phyloP scores from a whole-genome alignment of 2,797 vertebrate genomes.

The Spinus pinus region DNA sequence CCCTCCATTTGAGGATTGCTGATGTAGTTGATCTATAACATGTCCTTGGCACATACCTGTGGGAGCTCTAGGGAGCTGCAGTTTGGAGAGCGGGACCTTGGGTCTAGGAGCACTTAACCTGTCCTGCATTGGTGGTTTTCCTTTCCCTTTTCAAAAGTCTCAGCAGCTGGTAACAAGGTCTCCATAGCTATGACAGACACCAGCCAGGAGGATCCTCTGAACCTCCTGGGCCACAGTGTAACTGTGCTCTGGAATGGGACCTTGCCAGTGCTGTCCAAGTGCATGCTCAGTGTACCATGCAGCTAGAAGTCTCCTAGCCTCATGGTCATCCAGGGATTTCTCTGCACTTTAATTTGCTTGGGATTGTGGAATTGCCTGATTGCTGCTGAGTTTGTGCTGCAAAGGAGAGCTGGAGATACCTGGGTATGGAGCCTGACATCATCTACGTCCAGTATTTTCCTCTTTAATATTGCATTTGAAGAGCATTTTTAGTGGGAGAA shows the following conservation, averaged over 20 bases:
- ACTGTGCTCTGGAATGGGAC: not conserved
- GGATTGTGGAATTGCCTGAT: not conserved
- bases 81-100: not conserved
- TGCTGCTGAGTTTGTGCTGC: not conserved
- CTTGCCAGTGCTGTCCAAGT: not conserved
- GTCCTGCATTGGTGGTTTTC: not conserved
- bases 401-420: not conserved
- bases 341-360: not conserved
- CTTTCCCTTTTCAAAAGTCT: not conserved
- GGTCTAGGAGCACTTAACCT: not conserved
- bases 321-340: accelerated
- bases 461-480: not conserved
- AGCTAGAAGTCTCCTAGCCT: not conserved
- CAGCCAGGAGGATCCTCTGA: not conserved
- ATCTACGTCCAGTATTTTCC: not conserved
- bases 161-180: not conserved
- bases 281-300: accelerated
- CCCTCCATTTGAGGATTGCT: not conserved
- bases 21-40: not conserved
- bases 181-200: not conserved
- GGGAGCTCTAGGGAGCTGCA: not conserved
- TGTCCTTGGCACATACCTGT: not conserved
- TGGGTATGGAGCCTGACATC: not conserved
- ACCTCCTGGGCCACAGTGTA: not conserved
- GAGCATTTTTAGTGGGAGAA: not conserved